These are phyloP conservation scores for Psettodes erumei DNA, from an alignment of 2,113 vertebrate species.

Conservation along the genomic window DNA sequence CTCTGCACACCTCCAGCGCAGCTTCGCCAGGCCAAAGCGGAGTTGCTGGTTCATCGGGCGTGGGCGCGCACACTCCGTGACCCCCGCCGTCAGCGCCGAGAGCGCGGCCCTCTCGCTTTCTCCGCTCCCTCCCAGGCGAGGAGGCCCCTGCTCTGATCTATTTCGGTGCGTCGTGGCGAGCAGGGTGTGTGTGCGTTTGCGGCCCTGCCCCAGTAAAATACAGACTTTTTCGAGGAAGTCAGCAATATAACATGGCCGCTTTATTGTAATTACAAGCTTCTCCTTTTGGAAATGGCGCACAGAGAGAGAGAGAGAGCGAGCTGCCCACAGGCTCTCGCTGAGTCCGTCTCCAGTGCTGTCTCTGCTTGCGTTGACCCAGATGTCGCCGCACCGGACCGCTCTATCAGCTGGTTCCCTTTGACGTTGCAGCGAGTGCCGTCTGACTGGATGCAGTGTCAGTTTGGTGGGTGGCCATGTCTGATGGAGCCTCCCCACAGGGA, in stretches of 20 bases:
- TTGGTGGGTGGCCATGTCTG: conserved; percentile 63
- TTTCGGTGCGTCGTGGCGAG: conserved; percentile 81
- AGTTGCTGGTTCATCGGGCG: conserved; percentile 40
- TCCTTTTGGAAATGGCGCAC: conserved; percentile 79
- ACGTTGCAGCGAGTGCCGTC: conserved; percentile 13
- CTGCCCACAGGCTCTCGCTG: conserved; percentile 78
- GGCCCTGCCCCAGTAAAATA: conserved; percentile 87
- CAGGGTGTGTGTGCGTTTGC: conserved; percentile 80
- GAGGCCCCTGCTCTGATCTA: conserved; percentile 77
- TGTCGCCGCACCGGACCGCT: conserved; percentile 15
- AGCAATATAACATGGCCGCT: conserved; percentile 84
- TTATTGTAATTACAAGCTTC: conserved; percentile 88
- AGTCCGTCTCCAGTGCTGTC: conserved; percentile 58
- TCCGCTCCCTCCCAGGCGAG: conserved; percentile 61
- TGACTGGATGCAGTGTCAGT: conserved; percentile 25
- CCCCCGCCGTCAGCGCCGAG: conserved; percentile 8
- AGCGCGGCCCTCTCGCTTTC: conserved; percentile 56
- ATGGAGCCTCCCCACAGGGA: conserved; percentile 26
- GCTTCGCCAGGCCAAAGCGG: not conserved
- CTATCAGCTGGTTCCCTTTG: conserved; percentile 40
- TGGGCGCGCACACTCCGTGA: conserved; percentile 36
- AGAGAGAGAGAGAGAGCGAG: conserved; percentile 35
- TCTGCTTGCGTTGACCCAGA: conserved; percentile 42
- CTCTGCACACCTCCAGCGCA: conserved; percentile 49
- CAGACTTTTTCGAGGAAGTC: conserved; percentile 85